Evolutionary conservation across 2,888 invertebrate genomes (phyloP), one percentile per base, ranked within the genome.

Genomic region (Drosophila flavopinicola): DNA sequence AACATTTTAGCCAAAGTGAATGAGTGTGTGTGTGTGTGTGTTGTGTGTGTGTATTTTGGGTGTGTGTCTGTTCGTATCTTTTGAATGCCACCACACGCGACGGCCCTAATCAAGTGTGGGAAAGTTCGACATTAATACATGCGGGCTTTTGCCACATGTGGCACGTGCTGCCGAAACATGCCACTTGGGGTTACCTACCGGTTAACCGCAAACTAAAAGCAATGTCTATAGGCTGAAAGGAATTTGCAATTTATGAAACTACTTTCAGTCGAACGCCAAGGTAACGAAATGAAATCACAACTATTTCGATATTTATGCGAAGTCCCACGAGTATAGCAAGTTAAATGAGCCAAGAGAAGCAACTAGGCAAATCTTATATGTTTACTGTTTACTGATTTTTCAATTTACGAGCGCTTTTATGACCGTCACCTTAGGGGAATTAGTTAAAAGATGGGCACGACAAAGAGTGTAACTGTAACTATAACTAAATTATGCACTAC

Each of bases 91-190:
- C 20, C 45, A 52, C 66, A 67, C 53, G 73, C 73, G 51, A 63
- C 20, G 29, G 10, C 38, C 27, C 67, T 57, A 72, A 68, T 72
- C 64, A 68, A 67, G 68, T 71, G 68, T 48, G 68, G 41, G 67
- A 48, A 64, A 52, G 64, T 41, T 17, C 35, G 29, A 68, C 73
- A 72, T 48, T 63, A 42, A 67, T 67, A 67, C 49, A 68, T 73
- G 52, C 64, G 68, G 54, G 30, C 32, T 44, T 30, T 30, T 47
- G 53, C 73, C 35, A 48, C 20, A 48, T 24, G 51, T 37, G 58
- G 71, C 73, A 68, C 71, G 68, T 71, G 47, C 67, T 48, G 30
- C 7, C 25, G 10, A 35, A 17, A 11, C 47, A 39, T 58, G 67
- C 58, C 71, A 64, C 58, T 23, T 44, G 71, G 71, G 71, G 64